Percentiles rank a stretch among this genome's conserved stretches.
Evolutionary conservation across 2,888 invertebrate species (phyloP).

Genomic region (Timandra comae): DNA sequence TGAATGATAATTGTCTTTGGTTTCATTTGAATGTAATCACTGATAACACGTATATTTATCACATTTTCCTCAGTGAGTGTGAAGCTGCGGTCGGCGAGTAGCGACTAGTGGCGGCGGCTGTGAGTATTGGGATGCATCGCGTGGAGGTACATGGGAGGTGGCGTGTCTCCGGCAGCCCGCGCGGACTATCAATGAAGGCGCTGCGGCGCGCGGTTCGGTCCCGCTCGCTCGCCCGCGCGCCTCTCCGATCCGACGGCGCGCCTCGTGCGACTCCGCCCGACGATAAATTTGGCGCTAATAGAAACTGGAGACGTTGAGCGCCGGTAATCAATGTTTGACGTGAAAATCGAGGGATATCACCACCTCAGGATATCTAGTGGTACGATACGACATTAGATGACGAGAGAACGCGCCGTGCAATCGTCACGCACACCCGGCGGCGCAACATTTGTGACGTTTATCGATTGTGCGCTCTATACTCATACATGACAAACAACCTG

Average conservation of each 20-base stretch:
- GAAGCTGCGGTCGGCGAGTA: no score
- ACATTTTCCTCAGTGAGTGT: slow-evolving; percentile 44
- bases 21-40: slow-evolving; percentile 21
- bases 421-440: slow-evolving; percentile 5
- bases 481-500: slow-evolving; percentile 13
- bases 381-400: slow-evolving; percentile 20
- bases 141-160: slow-evolving; percentile 41
- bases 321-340: slow-evolving; percentile 70
- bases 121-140: slow-evolving; percentile 47
- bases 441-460: slow-evolving; percentile 19
- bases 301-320: slow-evolving; percentile 61
- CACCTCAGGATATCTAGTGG: slow-evolving; percentile 23
- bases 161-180: slow-evolving; percentile 62
- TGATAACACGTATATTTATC: slow-evolving; percentile 41
- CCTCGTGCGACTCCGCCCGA: slow-evolving; percentile 59
- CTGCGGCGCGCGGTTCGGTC: slow-evolving; percentile 35
- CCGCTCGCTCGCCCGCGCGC: slow-evolving; percentile 44
- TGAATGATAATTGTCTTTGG: slow-evolving; percentile 35
- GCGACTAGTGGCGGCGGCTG: no score
- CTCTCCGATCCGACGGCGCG: slow-evolving; percentile 39
- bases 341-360: slow-evolving; percentile 53
- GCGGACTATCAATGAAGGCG: slow-evolving; percentile 64
- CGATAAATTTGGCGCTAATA: slow-evolving; percentile 74
- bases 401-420: slow-evolving; percentile 16
- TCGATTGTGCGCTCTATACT: slow-evolving; percentile 17